These are phyloP conservation scores for Seriola quinqueradiata DNA, from an alignment of 2,113 vertebrate species.

Conservation along the genomic window DNA sequence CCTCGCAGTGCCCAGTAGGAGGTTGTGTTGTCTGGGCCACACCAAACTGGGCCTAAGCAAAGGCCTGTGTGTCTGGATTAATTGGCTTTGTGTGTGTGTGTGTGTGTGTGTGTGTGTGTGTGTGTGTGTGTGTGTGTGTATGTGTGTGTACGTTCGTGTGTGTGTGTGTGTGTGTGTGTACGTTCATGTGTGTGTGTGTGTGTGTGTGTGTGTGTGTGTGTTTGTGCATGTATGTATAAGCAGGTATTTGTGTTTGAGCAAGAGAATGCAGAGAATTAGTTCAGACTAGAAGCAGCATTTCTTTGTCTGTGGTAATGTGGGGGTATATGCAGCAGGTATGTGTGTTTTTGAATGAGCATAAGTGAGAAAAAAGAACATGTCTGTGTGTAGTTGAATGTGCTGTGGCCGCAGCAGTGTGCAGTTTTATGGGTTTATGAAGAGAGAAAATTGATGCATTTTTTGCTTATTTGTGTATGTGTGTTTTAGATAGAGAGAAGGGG, in stretches of 20 bases:
- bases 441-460: not conserved
- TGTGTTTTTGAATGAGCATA: not conserved
- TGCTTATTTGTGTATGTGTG: conserved; percentile 16
- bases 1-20: conserved; percentile 69
- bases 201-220: not conserved
- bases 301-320: conserved; percentile 1
- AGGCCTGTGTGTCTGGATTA: conserved; percentile 53
- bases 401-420: not conserved
- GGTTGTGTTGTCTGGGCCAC: conserved; percentile 57
- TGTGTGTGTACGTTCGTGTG: conserved; percentile 22
- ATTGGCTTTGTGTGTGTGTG: conserved; percentile 60
- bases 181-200: conserved; percentile 1
- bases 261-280: not conserved
- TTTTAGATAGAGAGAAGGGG: not conserved
- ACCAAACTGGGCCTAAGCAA: conserved; percentile 49
- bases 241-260: conserved; percentile 2
- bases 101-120: conserved; percentile 36
- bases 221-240: conserved; percentile 1
- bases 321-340: not conserved
- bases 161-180: conserved; percentile 32
- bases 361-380: not conserved
- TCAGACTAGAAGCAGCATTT: not conserved
- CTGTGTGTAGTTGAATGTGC: conserved; percentile 4
- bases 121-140: not conserved
- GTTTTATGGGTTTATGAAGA: not conserved